Evolutionary conservation across 1,140 invertebrate genomes (phyloP).

Genomic region (Acyrthosiphon pisum): DNA sequence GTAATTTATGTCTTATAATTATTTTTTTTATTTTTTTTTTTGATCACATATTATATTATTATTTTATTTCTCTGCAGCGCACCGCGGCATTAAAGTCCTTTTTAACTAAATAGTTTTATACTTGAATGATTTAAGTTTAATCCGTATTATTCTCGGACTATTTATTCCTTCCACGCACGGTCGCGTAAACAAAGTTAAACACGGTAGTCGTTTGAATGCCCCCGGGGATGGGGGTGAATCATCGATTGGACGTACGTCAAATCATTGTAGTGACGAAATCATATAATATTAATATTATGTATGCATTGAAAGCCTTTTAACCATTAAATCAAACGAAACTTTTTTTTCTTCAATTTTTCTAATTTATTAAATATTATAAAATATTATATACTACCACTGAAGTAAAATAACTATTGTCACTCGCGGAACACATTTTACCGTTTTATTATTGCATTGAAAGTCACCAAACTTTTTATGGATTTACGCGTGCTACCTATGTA

Average conservation of each 20-base stretch:
- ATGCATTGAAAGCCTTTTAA: not conserved
- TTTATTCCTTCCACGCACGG: not conserved
- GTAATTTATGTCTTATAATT: not conserved
- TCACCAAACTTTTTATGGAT: not conserved
- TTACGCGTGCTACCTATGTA: too few relatives aligned
- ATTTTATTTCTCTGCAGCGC: not conserved
- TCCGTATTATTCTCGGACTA: not conserved
- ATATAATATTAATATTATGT: not conserved
- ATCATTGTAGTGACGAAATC: not conserved
- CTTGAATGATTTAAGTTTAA: not conserved
- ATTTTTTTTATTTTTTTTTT: too few relatives aligned
- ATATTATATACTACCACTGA: not conserved
- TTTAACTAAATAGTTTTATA: not conserved
- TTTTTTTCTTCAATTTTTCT: not conserved
- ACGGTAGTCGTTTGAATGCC: not conserved
- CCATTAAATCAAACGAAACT: not conserved
- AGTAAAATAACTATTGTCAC: too few relatives aligned
- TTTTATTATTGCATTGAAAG: too few relatives aligned
- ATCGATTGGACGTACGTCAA: not conserved
- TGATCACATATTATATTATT: not conserved
- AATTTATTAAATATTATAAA: too few relatives aligned
- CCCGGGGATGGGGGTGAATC: too few relatives aligned
- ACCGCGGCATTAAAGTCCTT: not conserved
- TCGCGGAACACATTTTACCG: too few relatives aligned
- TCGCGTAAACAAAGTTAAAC: not conserved